phyloP scores from a whole-genome alignment of 2,797 vertebrate genomes.

The Emys orbicularis region DNA sequence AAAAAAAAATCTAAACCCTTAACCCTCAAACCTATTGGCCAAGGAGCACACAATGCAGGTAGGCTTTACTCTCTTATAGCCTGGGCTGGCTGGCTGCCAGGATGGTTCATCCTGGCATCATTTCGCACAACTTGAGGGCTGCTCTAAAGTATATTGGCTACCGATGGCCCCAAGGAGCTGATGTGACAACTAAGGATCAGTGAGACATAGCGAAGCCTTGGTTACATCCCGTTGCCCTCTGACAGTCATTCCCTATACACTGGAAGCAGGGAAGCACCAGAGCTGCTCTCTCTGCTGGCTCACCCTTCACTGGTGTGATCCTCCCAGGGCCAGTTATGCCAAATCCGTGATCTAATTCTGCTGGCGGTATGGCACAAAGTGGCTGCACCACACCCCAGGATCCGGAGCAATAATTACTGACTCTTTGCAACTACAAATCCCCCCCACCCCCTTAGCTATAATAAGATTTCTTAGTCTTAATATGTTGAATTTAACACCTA shows the following conservation, averaged over 20 bases:
- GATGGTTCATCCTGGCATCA: background rate
- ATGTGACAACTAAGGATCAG: background rate
- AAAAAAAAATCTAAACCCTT: background rate
- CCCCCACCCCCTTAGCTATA: accelerated
- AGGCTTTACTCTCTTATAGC: background rate
- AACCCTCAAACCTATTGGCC: background rate
- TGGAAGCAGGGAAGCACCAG: background rate
- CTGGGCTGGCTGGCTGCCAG: background rate
- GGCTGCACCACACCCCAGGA: background rate
- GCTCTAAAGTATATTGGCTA: background rate
- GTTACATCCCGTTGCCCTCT: background rate
- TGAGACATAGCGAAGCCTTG: background rate
- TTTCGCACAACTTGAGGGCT: background rate
- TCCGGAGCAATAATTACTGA: background rate
- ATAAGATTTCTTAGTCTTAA: conserved; percentile 37
- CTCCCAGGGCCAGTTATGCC: background rate
- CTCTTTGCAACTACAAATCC: too few species aligned
- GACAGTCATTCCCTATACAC: background rate
- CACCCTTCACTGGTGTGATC: background rate
- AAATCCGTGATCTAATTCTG: background rate
- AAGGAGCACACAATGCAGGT: background rate
- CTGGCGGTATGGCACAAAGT: background rate
- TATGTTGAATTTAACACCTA: conserved; percentile 72
- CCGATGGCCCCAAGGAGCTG: background rate
- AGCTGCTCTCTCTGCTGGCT: background rate